Evolutionary conservation across 2,888 invertebrate species (phyloP).

Genomic region (Monochamus alternatus): DNA sequence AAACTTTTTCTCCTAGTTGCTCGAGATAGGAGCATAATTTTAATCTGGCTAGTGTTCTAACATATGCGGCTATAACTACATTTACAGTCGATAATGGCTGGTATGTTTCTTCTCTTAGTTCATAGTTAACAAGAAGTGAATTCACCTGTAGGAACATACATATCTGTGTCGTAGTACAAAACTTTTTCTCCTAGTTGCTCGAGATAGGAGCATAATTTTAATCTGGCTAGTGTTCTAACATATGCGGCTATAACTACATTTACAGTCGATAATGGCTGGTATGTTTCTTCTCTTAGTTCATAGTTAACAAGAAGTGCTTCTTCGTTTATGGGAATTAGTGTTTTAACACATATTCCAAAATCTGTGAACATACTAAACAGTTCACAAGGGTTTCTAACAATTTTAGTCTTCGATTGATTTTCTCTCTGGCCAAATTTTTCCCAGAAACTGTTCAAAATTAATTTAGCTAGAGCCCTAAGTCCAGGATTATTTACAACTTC

Average conservation of each 20-base stretch:
- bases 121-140: conserved; percentile 23
- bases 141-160: conserved; percentile 22
- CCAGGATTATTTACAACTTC: conserved; percentile 14
- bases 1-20: conserved; percentile 24
- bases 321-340: background rate
- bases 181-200: conserved; percentile 27
- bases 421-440: conserved; percentile 28
- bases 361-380: conserved; percentile 23
- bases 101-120: conserved; percentile 11
- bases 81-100: conserved; percentile 14
- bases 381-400: conserved; percentile 16
- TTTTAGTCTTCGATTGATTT: conserved; percentile 30
- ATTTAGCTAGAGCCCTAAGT: conserved; percentile 15
- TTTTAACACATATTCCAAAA: background rate
- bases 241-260: conserved; percentile 21
- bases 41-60: conserved; percentile 16
- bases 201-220: conserved; percentile 27
- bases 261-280: conserved; percentile 7
- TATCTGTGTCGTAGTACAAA: conserved; percentile 31
- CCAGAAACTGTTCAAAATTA: conserved; percentile 15
- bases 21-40: conserved; percentile 25
- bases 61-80: conserved; percentile 17
- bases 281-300: conserved; percentile 13
- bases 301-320: conserved; percentile 17
- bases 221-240: conserved; percentile 10